These are phyloP conservation scores for Halyomorpha halys DNA, from an alignment of 1,140 invertebrate species.

Conservation along the genomic window DNA sequence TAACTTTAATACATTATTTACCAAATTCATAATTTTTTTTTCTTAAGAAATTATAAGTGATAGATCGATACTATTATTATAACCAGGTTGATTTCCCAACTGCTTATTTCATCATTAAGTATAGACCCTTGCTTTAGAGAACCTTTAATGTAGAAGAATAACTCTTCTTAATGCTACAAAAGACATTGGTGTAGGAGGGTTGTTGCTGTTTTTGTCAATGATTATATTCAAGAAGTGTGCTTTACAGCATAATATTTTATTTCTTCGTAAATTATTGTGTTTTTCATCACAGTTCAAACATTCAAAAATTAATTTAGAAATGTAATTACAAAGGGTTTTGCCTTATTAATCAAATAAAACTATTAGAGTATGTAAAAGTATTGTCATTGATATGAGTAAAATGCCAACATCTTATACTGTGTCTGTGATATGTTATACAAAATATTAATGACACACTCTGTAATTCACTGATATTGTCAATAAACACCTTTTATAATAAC, in stretches of 20 bases:
- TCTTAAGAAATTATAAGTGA: too few relatives aligned
- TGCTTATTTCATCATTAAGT: too few relatives aligned
- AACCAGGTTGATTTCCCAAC: too few relatives aligned
- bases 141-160: too few relatives aligned
- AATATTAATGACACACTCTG: constrained; percentile 13
- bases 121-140: too few relatives aligned
- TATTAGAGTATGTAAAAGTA: neutral
- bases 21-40: too few relatives aligned
- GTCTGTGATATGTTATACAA: constrained; percentile 15
- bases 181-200: too few relatives aligned
- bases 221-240: neutral
- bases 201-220: neutral
- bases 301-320: neutral
- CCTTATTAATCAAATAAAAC: neutral
- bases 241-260: neutral
- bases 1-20: too few relatives aligned
- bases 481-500: constrained; percentile 18
- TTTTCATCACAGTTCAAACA: neutral
- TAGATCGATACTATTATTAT: too few relatives aligned
- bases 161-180: too few relatives aligned
- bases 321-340: neutral
- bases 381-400: neutral
- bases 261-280: neutral
- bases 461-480: constrained; percentile 20
- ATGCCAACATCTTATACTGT: constrained; percentile 16